Evolutionary conservation across 2,888 invertebrate species (phyloP).

Genomic region (Geotrupes spiniger): DNA sequence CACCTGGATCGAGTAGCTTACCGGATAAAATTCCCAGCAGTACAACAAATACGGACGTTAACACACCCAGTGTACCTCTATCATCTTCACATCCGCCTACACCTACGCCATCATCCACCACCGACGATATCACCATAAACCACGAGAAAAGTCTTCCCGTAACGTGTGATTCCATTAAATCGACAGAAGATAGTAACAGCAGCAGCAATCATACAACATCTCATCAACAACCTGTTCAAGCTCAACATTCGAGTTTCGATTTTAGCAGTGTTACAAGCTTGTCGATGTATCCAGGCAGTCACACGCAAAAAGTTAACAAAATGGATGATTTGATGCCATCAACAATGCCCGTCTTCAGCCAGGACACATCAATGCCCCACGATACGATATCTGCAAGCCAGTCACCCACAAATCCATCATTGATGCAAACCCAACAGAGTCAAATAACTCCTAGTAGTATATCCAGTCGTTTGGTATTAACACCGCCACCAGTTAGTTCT

Average conservation of each 20-base stretch:
- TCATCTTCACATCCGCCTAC: conserved; percentile 47
- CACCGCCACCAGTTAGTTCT: conserved; percentile 13
- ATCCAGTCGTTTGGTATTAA: conserved; percentile 14
- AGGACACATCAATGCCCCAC: conserved; percentile 44
- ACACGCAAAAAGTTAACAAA: conserved; percentile 39
- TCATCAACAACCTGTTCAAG: conserved; percentile 52
- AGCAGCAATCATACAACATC: conserved; percentile 38
- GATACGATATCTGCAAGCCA: conserved; percentile 38
- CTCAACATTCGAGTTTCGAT: conserved; percentile 45
- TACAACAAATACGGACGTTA: conserved; percentile 44
- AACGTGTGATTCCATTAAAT: conserved; percentile 41
- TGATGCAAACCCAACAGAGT: conserved; percentile 23
- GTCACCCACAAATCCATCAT: conserved; percentile 18
- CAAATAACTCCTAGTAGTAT: conserved; percentile 16
- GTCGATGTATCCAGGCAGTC: conserved; percentile 42
- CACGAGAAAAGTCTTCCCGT: conserved; percentile 47
- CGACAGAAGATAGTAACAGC: conserved; percentile 43
- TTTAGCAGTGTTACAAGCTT: conserved; percentile 49
- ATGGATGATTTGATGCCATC: conserved; percentile 49
- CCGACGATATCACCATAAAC: conserved; percentile 45
- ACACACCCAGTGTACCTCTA: conserved; percentile 36
- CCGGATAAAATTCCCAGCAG: conserved; percentile 48
- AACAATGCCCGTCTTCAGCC: conserved; percentile 31
- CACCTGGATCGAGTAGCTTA: conserved; percentile 44
- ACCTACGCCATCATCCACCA: conserved; percentile 49